phyloP scores from a whole-genome alignment of 2,888 invertebrate genomes.

The Drosophila yooni region DNA sequence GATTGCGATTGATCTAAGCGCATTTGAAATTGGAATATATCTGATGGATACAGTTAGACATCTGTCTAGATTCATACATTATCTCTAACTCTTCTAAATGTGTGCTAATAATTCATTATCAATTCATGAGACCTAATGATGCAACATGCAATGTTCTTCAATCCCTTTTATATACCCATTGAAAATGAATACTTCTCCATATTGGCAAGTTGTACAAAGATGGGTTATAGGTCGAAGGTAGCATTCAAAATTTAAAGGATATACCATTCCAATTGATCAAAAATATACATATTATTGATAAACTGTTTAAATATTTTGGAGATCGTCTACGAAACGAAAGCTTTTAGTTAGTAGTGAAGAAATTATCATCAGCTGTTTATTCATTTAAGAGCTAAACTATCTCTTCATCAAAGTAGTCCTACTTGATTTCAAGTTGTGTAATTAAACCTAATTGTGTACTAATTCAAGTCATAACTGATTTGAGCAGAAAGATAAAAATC shows the following conservation, averaged over 20 bases:
- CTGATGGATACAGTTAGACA: neutral
- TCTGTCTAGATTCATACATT: neutral
- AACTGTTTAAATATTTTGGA: neutral
- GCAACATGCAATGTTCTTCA: neutral
- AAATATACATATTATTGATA: neutral
- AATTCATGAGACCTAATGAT: neutral
- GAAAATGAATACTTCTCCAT: neutral
- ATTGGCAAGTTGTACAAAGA: neutral
- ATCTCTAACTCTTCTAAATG: neutral
- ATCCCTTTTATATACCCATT: neutral
- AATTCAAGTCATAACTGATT: neutral
- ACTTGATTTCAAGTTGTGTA: no score
- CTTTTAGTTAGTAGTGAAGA: neutral
- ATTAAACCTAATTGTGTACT: no score
- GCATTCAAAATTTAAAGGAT: neutral
- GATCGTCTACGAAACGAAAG: neutral
- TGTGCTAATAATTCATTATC: neutral
- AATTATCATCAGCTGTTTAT: neutral
- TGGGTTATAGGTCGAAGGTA: neutral
- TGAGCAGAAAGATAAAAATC: neutral
- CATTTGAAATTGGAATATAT: neutral
- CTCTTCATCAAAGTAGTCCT: neutral
- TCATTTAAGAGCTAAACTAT: neutral
- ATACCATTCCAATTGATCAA: neutral
- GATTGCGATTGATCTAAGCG: slow-evolving; percentile 4